Evolutionary conservation across 53 echinoderm and acorn worm genomes (phyloP).

Genomic region (Zoroaster sp.): DNA sequence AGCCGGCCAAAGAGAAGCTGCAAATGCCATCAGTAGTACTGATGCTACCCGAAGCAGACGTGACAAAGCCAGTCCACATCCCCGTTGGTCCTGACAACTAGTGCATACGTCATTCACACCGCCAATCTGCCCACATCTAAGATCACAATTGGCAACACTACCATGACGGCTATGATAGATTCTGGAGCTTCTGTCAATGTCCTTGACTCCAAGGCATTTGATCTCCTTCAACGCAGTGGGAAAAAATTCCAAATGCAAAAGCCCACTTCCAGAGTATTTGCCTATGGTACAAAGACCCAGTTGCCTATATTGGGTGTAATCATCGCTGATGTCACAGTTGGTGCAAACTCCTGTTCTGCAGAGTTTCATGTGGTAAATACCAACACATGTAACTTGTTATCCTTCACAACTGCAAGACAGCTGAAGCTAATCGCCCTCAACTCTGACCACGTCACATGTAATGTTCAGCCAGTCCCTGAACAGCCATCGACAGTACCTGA

Average conservation of each 20-base stretch:
- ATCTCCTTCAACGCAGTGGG: not conserved
- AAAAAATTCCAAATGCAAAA: not conserved
- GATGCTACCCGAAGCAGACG: not conserved
- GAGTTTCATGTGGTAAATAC: not conserved
- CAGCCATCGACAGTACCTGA: not conserved
- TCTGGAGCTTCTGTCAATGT: constrained; percentile 33
- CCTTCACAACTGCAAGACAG: constrained; percentile 9
- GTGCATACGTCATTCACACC: not conserved
- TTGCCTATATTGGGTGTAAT: not conserved
- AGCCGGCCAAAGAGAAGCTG: not conserved
- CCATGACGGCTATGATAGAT: constrained; percentile 9
- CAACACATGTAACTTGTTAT: not conserved
- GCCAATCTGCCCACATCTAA: not conserved
- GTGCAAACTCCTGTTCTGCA: not conserved
- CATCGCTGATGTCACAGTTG: not conserved
- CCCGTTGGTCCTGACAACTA: not conserved
- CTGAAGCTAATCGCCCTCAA: constrained; percentile 4
- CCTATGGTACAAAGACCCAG: not conserved
- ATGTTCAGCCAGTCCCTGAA: not conserved
- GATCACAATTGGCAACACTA: not conserved
- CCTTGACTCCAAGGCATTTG: not conserved
- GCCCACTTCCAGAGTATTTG: not conserved
- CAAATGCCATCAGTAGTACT: not conserved
- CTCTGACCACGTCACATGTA: not conserved
- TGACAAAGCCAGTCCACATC: not conserved